These are phyloP conservation scores for Atethmia centrago DNA, from an alignment of 2,888 invertebrate genomes.

Conservation along the genomic window DNA sequence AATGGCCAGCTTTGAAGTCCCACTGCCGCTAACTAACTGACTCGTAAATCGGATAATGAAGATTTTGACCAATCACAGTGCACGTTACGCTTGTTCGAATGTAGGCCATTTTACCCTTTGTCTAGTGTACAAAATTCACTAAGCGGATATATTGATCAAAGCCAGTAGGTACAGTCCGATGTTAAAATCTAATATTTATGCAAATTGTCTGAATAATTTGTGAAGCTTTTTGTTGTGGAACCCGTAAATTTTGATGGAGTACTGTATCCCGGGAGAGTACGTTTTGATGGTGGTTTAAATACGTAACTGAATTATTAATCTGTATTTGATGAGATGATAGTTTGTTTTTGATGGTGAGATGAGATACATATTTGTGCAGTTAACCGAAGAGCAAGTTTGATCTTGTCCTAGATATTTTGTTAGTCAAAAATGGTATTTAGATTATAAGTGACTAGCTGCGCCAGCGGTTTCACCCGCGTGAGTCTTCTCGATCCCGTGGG, in stretches of 20 bases:
- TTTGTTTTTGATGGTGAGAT: not conserved
- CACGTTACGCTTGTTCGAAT: conserved; percentile 66
- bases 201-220: conserved; percentile 63
- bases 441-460: too few relatives aligned
- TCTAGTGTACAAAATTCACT: conserved; percentile 61
- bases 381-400: not conserved
- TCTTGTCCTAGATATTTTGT: not conserved
- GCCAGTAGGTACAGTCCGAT: conserved; percentile 56
- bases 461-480: too few relatives aligned
- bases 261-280: conserved; percentile 10
- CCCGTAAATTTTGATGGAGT: conserved; percentile 42
- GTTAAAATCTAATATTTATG: conserved; percentile 65
- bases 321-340: conserved; percentile 2
- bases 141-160: conserved; percentile 69
- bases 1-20: conserved; percentile 22
- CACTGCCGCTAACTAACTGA: conserved; percentile 48
- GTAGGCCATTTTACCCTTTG: conserved; percentile 68
- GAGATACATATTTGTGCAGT: not conserved
- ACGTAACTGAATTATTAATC: conserved; percentile 38
- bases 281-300: conserved; percentile 41
- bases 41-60: conserved; percentile 60
- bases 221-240: conserved; percentile 50
- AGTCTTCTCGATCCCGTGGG: too few relatives aligned
- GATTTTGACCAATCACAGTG: conserved; percentile 59
- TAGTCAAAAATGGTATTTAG: not conserved